Evolutionary conservation across 1,140 invertebrate species (phyloP), one percentile per base, ranked within the genome.

Genomic region (Mycetomoellerius zeteki): DNA sequence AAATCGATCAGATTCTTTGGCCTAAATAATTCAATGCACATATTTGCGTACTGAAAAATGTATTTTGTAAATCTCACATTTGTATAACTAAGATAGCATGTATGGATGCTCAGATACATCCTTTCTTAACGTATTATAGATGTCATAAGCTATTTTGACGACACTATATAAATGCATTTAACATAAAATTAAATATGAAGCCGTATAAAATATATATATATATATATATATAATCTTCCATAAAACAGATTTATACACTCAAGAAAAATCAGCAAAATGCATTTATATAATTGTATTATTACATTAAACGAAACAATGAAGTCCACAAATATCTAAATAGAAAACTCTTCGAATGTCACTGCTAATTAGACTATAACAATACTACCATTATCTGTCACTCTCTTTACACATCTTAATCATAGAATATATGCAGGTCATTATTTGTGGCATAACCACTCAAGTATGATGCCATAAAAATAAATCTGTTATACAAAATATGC

Each of bases 41-140:
- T 50, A 50, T 54, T 54, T 37, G 60, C 76, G 85, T 89, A 82
- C 54, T 71, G 8, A 82, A 54, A 50, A 86, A 47, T 87, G 43
- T 87, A 82, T 91, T 89, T 92, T 91, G 89, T 84, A 50, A 90
- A 80, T 86, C 80, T 71, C 86, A 81, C 52, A 80, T 47, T 56
- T 50, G 75, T 52, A 69, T 50, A 64, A 52, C n/a, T 19, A 75
- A 87, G 69, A 69, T 73, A 71, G 50, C 73, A 27, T 43, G 27
- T 86, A 75, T 27, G 54, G 69, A 72, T 73, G 24, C 37, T 89
- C 65, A 73, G 37, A 73, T 24, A 72, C 65, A 84, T 77, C 58
- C 76, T 85, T 76, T 82, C n/a, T 37, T 8, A 82, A 72, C 78
- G 65, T 84, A 89, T 64, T 60, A 77, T 64, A 75, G 75, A 71